Evolutionary conservation across 1,140 invertebrate species (phyloP), one percentile per base, ranked within the genome.

Genomic region (Drosophila sucinea): DNA sequence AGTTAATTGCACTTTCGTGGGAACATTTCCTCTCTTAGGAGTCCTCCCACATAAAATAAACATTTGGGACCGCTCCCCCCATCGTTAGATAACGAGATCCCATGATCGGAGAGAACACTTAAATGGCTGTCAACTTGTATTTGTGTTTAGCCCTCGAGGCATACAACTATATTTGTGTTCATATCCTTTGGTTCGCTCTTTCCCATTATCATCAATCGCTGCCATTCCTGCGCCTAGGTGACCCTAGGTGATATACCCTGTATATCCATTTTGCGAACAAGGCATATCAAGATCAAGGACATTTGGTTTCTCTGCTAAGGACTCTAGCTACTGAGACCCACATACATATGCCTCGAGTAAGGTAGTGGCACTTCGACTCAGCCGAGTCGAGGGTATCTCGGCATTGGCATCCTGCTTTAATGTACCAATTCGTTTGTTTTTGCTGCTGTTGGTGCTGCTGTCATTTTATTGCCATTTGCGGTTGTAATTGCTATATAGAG

Each of bases 391-490:
- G 44, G 44, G 44, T 51, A 51, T 25, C 2, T 10, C 25, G 23
- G 2, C 7, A 47, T 23, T 47, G 44, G 44, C 44, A 27, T 51
- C 23, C 23, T 7, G 23, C 1, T 27, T 51, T 51, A 8, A 2
- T 51, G 5, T 23, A 47, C 8, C 44, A 7, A 51, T 17, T 38
- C 54, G 33, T 70, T 72, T 33, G 60, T 55, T 70, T 33, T 30
- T 25, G 67, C 60, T 72, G 60, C 80, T 69, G 76, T 70, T 78
- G 81, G 81, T 85, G 81, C 58, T 73, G 83, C 76, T 78, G 82
- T 71, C 81, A 85, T 85, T 85, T 85, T 85, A 85, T 85, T 78
- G 70, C 81, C 82, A 85, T 85, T 85, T 85, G 81, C 74, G 81
- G 81, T 85, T 85, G 81, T 85, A 85, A 85, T 85, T 85, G 82